phyloP scores from a whole-genome alignment of 2,113 vertebrate genomes.

The Australoheros scitulus region DNA sequence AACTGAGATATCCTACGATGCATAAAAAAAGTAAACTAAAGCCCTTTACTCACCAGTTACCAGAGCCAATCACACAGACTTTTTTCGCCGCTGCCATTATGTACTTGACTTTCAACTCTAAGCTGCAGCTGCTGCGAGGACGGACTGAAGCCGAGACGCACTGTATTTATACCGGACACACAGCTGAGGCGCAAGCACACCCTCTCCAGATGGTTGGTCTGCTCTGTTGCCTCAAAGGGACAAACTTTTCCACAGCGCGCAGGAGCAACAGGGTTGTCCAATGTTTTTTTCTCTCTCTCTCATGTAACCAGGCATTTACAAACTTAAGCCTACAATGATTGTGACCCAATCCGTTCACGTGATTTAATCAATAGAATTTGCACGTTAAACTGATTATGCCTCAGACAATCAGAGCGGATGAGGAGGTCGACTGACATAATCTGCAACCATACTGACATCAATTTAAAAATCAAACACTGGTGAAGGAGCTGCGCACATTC shows the following conservation, averaged over 20 bases:
- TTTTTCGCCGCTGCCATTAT: conserved; percentile 81
- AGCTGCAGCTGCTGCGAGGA: conserved; percentile 36
- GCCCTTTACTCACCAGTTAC: conserved; percentile 89
- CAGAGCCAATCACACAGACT: conserved; percentile 93
- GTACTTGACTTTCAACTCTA: conserved; percentile 30
- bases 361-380: neutral
- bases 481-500: neutral
- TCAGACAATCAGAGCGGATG: neutral
- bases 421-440: neutral
- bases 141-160: conserved; percentile 8
- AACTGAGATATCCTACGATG: neutral
- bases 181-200: conserved; percentile 46
- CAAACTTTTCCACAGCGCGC: neutral
- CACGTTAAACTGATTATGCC: neutral
- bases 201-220: conserved; percentile 49
- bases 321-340: neutral
- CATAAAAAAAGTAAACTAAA: neutral
- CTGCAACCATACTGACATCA: neutral
- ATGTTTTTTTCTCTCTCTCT: rapidly evolving
- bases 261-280: neutral
- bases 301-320: neutral
- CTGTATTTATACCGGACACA: conserved; percentile 69
- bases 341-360: no score
- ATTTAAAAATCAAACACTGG: neutral
- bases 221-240: neutral